phyloP scores from a whole-genome alignment of 2,113 vertebrate species.

The Progne subis region DNA sequence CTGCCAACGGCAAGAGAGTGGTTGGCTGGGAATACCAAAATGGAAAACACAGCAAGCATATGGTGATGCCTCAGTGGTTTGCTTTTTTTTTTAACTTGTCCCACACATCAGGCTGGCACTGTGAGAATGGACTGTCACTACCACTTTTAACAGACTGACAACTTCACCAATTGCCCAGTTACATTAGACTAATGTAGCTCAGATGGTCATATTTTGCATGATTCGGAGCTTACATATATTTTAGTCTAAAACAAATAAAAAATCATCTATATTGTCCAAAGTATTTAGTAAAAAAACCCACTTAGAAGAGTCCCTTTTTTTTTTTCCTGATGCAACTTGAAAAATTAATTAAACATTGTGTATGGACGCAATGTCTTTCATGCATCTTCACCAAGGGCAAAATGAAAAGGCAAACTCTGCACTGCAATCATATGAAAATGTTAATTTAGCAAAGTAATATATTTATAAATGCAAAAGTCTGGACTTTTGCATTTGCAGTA shows the following conservation, averaged over 20 bases:
- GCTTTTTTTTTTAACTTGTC: constrained; percentile 24
- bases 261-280: no score
- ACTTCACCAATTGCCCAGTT: constrained; percentile 44
- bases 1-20: constrained; percentile 22
- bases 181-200: not conserved
- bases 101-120: constrained; percentile 49
- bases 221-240: constrained; percentile 32
- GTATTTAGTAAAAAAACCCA: not conserved
- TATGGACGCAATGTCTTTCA: not conserved
- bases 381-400: not conserved
- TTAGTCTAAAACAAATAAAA: not conserved
- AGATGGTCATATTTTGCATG: constrained; percentile 34
- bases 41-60: constrained; percentile 46
- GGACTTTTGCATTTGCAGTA: not conserved
- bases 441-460: not conserved
- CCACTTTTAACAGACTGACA: constrained; percentile 50
- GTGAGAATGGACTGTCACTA: constrained; percentile 68
- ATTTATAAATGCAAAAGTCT: not conserved
- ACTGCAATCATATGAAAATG: not conserved
- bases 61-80: constrained; percentile 57
- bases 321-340: not conserved
- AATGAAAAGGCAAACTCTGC: not conserved
- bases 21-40: constrained; percentile 51
- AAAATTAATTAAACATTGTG: not conserved
- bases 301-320: not conserved